Base-by-base conservation (phyloP, 2,888 invertebrate genomes). In the Pristionchus mayeri region DNA sequence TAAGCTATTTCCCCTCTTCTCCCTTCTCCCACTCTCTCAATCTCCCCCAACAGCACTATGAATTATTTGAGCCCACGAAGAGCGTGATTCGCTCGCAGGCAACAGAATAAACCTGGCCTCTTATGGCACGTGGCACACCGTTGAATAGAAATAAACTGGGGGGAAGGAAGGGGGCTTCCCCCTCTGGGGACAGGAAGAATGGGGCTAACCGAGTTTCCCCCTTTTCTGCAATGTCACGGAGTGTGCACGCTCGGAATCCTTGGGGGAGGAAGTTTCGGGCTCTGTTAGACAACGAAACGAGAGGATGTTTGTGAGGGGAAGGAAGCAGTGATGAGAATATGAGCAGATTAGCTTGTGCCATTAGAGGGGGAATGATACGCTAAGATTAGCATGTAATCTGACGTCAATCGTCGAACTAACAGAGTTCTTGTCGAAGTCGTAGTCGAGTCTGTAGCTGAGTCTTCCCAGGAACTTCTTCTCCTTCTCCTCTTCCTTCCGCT, bases 341-440 rank as follows among this genome's bases (percentile, higher is more conserved):
- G n/a, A n/a, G n/a, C n/a, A n/a, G n/a, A n/a, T n/a, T n/a, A n/a
- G n/a, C n/a, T n/a, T n/a, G n/a, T n/a, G n/a, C n/a, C n/a, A n/a
- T n/a, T n/a, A n/a, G n/a, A n/a, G n/a, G n/a, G n/a, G n/a, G n/a
- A n/a, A n/a, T n/a, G n/a, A n/a, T n/a, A n/a, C n/a, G n/a, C n/a
- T n/a, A n/a, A n/a, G n/a, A n/a, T n/a, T n/a, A n/a, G n/a, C n/a
- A n/a, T n/a, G n/a, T n/a, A n/a, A n/a, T n/a, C n/a, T n/a, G n/a
- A n/a, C n/a, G n/a, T n/a, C n/a, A n/a, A n/a, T n/a, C n/a, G n/a
- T 4, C 44, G 40, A 30, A 89, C 91, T 89, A 88, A 94, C 94
- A 94, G 97, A 97, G 95, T 97, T 98, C 92, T 97, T 97, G 94
- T 98, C 98, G 95, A 98, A 99, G 94, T 98, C 98, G 94, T 98